A percentile compares a stretch with the other conserved stretches of the same genome.
Evolutionary conservation across 2,888 invertebrate species (phyloP).

Genomic region (Conops quadrifasciatus): DNA sequence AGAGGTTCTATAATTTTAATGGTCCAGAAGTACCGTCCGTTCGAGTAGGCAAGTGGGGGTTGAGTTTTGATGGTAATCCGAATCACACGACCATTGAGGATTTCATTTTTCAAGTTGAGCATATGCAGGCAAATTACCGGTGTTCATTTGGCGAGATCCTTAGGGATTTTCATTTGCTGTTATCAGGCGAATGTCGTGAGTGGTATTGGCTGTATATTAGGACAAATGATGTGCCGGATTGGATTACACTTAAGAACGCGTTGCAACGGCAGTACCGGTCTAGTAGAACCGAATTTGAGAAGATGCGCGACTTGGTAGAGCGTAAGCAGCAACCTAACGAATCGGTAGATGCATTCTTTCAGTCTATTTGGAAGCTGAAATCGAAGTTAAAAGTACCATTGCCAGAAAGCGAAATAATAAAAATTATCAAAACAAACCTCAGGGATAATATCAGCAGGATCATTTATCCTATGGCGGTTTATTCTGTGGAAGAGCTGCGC

Average conservation of each 20-base stretch:
- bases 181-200: not conserved
- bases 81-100: not conserved
- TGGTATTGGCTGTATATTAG: not conserved
- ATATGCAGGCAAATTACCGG: not conserved
- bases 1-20: no score
- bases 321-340: no score
- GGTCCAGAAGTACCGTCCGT: no score
- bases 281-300: no score
- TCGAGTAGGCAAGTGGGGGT: not conserved
- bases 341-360: no score
- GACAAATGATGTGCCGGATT: not conserved
- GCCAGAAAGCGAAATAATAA: not conserved
- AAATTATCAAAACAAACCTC: not conserved
- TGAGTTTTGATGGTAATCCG: not conserved
- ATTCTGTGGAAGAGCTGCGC: not conserved
- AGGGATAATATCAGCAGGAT: not conserved
- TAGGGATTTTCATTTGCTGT: slow-evolving; percentile 4
- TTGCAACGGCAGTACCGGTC: not conserved
- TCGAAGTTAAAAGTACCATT: no score
- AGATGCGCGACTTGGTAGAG: no score
- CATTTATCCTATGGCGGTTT: not conserved
- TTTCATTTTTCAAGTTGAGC: slow-evolving; percentile 1
- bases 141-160: not conserved
- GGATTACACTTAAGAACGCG: not conserved
- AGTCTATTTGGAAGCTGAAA: no score